Conservation (phyloP, 2,113 vertebrate species). For the Phyllostomus discolor region DNA sequence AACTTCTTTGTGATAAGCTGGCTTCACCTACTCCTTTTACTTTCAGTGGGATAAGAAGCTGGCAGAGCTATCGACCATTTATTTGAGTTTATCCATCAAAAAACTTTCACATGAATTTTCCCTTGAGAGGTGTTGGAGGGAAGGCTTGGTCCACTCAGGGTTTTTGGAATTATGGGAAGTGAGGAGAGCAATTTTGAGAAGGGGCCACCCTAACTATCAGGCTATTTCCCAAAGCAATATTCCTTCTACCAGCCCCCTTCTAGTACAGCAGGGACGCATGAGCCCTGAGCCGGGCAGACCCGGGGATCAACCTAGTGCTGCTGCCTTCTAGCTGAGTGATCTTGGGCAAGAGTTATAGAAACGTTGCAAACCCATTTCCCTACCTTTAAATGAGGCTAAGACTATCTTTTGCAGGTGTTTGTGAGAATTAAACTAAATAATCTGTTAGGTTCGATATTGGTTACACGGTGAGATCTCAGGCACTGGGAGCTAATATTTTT, state of each 20-base stretch:
- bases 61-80: neutral
- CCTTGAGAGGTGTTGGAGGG: neutral
- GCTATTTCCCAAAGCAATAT: neutral
- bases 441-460: neutral
- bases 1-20: neutral
- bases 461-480: neutral
- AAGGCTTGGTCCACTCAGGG: neutral
- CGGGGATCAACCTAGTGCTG: neutral
- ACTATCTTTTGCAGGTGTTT: neutral
- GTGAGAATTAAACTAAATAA: neutral
- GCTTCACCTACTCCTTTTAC: neutral
- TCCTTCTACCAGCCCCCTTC: neutral
- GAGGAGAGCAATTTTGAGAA: neutral
- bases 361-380: neutral
- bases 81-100: neutral
- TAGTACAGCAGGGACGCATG: neutral
- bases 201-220: neutral
- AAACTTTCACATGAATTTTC: neutral
- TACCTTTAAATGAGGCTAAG: neutral
- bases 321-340: neutral
- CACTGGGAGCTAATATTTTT: neutral
- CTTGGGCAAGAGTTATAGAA: neutral
- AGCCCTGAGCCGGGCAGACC: neutral
- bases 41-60: neutral
- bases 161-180: neutral